Base-by-base conservation (phyloP, 2,797 vertebrate species). In the Sphenopsis melanotis region DNA sequence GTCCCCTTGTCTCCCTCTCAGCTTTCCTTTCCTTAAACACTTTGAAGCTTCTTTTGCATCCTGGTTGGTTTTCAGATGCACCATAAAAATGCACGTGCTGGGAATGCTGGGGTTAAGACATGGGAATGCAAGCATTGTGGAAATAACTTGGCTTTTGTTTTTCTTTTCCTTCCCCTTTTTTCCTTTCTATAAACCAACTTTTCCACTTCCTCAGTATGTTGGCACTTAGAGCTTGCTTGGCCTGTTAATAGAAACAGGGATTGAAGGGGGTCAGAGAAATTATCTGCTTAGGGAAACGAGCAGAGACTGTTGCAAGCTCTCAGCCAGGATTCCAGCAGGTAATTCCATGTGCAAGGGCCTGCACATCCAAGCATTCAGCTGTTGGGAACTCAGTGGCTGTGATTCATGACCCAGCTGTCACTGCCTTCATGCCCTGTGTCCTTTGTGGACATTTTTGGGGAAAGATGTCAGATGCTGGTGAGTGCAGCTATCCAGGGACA, bases 121-220 rank as follows among this genome's bases (percentile, higher is more conserved):
- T 13, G 89, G 87, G 87, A 93, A 93, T 82, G 63, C 59, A 94
- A 92, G 84, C 83, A 74, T 32, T 72, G 90, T 82, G 92, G 64
- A 74, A 96, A 91, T 84, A 94, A 79, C 87, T 92, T 63, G 81
- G 66, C 61, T 20, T 93, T 92, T 90, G 53, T 79, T 96, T 93
- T 93, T 69, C 63, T 87, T 95, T 69, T 90, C 66, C 86, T 90
- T 95, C 37, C 52, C 80, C 55, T 26, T 89, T 90, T 90, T 91
- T 52, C 59, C 78, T 63, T 91, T 87, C 82, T 71, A 59, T 77
- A 96, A 95, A 93, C 52, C 44, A 83, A 83, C 89, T 95, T 96
- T 91, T 91, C 75, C 79, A 95, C 79, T 70, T 93, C 70, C 91
- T 74, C 47, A 63, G 70, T 74, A 49, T 29, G 75, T n/a, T 92